Evolutionary conservation across 2,888 invertebrate genomes (phyloP), one percentile per base, ranked within the genome.

Genomic region (Melipona beecheii): DNA sequence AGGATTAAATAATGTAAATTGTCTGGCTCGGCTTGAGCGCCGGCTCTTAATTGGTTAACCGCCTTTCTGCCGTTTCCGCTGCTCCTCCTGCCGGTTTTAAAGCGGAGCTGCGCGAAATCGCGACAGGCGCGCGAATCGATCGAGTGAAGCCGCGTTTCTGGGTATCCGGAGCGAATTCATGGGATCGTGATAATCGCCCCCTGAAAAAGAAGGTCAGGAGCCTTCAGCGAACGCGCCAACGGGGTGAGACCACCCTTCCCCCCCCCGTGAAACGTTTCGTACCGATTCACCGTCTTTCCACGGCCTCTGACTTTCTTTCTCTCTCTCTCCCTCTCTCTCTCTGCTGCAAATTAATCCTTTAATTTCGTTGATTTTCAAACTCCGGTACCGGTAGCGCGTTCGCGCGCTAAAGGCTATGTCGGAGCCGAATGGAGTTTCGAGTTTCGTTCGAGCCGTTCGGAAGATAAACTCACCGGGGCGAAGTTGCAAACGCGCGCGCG

Each of bases 91-190:
- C 43, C 11, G 43, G 13, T 17, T 75, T 68, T 27, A 68, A 68
- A 75, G 75, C n/a, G 58, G 50, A 58, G 19, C 68, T n/a, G 21
- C 2, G 3, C 58, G 50, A 43, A 31, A 72, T 56, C 64, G 64
- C 31, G 64, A 36, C 24, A 3, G 54, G 49, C 43, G 9, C 43
- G 43, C n/a, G 72, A 62, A 68, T 78, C 68, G 60, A 50, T 81
- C 52, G 24, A 60, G 27, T 27, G 54, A 60, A 78, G 68, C 54
- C 43, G 49, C 78, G 60, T 62, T 68, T 77, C 60, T 62, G 50
- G 66, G 66, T 79, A 72, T 72, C 68, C 62, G 68, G 62, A 15
- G 73, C 80, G 50, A 56, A 68, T 54, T 56, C 68, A 58, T 50
- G 73, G 54, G 24, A 27, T 54, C 52, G 36, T 36, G 74, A 43